Base-by-base conservation (phyloP, 2,797 vertebrate genomes). In the Merluccius polli region DNA sequence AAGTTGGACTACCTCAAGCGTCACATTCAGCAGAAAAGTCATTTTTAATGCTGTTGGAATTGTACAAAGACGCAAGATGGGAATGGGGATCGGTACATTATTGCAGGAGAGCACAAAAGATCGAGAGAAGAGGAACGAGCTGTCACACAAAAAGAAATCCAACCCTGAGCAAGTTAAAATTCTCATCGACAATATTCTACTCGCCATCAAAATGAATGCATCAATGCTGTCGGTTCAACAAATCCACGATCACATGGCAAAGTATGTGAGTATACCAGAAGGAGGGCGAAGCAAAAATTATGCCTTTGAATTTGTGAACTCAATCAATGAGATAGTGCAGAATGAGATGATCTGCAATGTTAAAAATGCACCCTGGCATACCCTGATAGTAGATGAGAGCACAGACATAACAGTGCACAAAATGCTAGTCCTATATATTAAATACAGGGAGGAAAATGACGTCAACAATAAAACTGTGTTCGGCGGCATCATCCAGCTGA, bases 161-260 rank as follows among this genome's bases (percentile, higher is more conserved):
- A 41, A 88, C 78, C 79, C 76, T 0, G 13, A 80, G 69, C 77
- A 86, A 81, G 73, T 83, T 75, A 84, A 87, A 86, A 29, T 85
- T 77, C 75, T 78, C 21, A 82, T 81, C 2, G 38, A 82, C 72
- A 83, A 82, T 78, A 78, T 81, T 79, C 0, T 80, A 71, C 74
- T 78, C 0, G 69, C 71, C 77, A 81, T 85, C 73, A 86, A 84
- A 75, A 59, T 85, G 59, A 86, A 84, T 73, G 73, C 70, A 68
- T 84, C 79, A 59, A 59, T 68, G 27, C 65, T 68, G 65, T 68
- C 65, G 9, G 65, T 68, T 68, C 65, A 68, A 68, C 74, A 85
- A 73, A 83, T 87, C 71, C 72, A 80, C 16, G 4, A 83, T 78
- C 82, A 82, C 41, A 77, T 79, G 75, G 77, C 77, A 74, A 84